Evolutionary conservation across 2,797 vertebrate species (phyloP), one percentile per base, ranked within the genome.

Genomic region (Valencia hispanica): DNA sequence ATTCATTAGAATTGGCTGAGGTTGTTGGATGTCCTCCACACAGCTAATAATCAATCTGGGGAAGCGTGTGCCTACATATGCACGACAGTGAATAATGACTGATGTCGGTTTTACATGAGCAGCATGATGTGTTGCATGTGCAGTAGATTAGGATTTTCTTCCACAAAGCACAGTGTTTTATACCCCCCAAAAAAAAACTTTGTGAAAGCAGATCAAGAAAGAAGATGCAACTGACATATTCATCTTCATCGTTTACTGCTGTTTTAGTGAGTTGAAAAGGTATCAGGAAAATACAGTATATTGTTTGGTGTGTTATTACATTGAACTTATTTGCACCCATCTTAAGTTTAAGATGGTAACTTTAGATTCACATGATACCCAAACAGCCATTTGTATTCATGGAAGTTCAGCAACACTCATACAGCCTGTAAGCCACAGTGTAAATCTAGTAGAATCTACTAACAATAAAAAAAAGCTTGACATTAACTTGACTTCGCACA

Each of bases 1-100:
- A 89, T 92, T 93, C 82, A 91, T 93, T 92, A 91, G 84, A 91
- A 81, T 77, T 75, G 84, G 77, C 79, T 83, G 75, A 82, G 77
- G 79, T 79, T 75, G 78, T 84, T 88, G 82, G 84, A 89, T 88
- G 84, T 81, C 79, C 74, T 79, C 79, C 79, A 84, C 79, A 82
- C 69, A 79, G 80, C 47, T 74, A 91, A 89, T 88, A 88, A 91
- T 87, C 85, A 87, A 80, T 75, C 18, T 17, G 41, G 55, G 47
- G n/a, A 57, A 47, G 72, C 70, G 72, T n/a, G 69, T 65, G 73
- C 76, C 53, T 72, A 43, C 61, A 65, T 55, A 70, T 65, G 70
- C 73, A 77, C 75, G 69, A 41, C 78, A 50, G 48, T 59, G 75
- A 41, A 63, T 55, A 55, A 79, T 65, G 45, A 82, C 65, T 17